Evolutionary conservation across 1,140 invertebrate genomes (phyloP).

Genomic region (Bombus pyrosoma): DNA sequence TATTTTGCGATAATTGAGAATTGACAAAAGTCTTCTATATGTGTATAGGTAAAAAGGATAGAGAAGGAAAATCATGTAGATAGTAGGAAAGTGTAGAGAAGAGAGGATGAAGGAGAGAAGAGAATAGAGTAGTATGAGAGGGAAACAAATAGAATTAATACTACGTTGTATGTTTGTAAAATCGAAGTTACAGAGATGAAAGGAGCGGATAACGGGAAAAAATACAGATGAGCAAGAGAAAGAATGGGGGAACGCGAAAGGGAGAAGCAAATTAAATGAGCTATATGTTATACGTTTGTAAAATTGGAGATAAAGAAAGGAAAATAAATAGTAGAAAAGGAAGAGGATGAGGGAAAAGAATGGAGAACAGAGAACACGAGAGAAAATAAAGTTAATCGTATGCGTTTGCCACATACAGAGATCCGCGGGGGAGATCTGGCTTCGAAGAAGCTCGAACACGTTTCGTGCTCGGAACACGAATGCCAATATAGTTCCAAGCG

Average conservation of each 20-base stretch:
- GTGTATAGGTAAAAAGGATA: neutral
- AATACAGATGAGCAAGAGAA: too few relatives aligned
- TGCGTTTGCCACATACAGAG: neutral
- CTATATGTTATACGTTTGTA: neutral
- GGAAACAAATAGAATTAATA: neutral
- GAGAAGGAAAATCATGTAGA: neutral
- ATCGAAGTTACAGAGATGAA: neutral
- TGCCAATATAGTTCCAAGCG: neutral
- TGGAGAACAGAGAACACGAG: too few relatives aligned
- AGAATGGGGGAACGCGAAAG: too few relatives aligned
- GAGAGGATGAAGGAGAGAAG: neutral
- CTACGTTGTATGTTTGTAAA: neutral
- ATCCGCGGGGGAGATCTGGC: neutral
- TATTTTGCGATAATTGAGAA: too few relatives aligned
- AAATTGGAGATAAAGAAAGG: neutral
- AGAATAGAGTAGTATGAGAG: too few relatives aligned
- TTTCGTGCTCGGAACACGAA: slow-evolving; percentile 12
- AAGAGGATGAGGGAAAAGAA: too few relatives aligned
- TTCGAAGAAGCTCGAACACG: slow-evolving; percentile 2
- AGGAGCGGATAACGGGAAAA: too few relatives aligned
- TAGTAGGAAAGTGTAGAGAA: neutral
- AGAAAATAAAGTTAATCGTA: too few relatives aligned
- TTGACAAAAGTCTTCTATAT: neutral
- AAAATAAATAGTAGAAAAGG: too few relatives aligned
- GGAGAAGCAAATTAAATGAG: neutral